These are phyloP conservation scores for Drosophila cardini DNA, from an alignment of 1,140 invertebrate genomes.

Conservation along the genomic window DNA sequence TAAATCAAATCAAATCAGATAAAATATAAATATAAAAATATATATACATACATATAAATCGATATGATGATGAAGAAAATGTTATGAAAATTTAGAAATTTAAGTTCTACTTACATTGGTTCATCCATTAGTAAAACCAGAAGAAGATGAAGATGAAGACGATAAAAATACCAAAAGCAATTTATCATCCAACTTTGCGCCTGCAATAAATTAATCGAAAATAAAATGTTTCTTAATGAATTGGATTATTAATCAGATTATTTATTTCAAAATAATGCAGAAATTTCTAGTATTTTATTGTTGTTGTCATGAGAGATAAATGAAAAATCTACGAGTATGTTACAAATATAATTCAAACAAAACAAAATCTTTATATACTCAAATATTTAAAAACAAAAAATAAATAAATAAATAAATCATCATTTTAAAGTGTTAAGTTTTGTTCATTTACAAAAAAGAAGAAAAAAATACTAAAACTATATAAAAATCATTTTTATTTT, in stretches of 20 bases:
- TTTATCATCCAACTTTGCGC: constrained; percentile 41
- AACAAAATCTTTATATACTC: constrained; percentile 71
- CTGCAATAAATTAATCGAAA: constrained; percentile 20
- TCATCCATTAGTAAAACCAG: constrained; percentile 38
- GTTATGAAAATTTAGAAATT: constrained; percentile 42
- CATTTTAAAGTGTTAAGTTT: constrained; percentile 71
- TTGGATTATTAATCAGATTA: constrained; percentile 47
- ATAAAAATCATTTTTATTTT: constrained; percentile 39
- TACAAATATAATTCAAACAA: constrained; percentile 41
- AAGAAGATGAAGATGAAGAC: too few relatives aligned
- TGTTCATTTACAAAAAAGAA: constrained; percentile 50
- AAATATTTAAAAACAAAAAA: constrained; percentile 56
- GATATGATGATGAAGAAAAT: constrained; percentile 19
- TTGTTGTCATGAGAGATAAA: constrained; percentile 65
- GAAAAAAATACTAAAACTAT: constrained; percentile 30
- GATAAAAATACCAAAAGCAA: constrained; percentile 25
- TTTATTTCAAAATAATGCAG: constrained; percentile 30
- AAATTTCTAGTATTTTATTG: constrained; percentile 57
- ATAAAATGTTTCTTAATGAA: constrained; percentile 18
- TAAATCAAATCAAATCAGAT: constrained; percentile 10
- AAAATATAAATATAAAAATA: constrained; percentile 1
- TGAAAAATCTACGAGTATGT: constrained; percentile 63
- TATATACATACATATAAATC: constrained; percentile 26
- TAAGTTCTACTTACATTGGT: constrained; percentile 66
- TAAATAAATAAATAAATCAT: constrained; percentile 25